Base-by-base conservation (phyloP, 2,797 vertebrate species). In the Cygnus olor region DNA sequence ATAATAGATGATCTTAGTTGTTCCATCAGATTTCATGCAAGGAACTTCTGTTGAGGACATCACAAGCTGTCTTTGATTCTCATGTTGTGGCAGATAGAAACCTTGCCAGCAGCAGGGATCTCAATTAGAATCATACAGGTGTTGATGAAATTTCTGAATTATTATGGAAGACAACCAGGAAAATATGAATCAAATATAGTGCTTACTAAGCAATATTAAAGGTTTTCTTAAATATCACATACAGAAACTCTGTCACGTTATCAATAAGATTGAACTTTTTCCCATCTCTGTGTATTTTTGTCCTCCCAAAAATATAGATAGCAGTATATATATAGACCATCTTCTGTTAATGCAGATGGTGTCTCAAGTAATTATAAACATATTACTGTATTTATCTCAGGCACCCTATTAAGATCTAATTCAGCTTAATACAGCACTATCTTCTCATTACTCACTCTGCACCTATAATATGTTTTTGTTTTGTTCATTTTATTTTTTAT, bases 301-400 rank as follows among this genome's bases (percentile, higher is more conserved):
- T 9, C 25, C 40, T 91, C 66, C 25, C 28, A 85, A 68, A 85
- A 70, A 58, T 36, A 71, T 49, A 57, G 25, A 58, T 58, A 81
- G 17, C 34, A 32, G 34, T 56, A 32, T 81, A 56, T 73, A 78
- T 73, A 65, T 36, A 47, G 19, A 65, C 17, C 15, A 49, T 73
- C 36, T 87, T 84, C 65, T 87, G 24, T 79, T 81, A 82, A 74
- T 88, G 79, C 32, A 89, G 71, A 85, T 90, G 76, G 22, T 85
- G 71, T 76, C 42, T 74, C 28, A n/a, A 64, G 32, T 91, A 82
- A 85, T 68, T 63, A 81, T 79, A 93, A 86, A 81, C 0, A 17
- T 40, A 58, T 42, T 66, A 36, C 5, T 78, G 5, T 49, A 47
- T 89, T 84, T 91, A 70, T 78, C 38, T 68, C 71, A 91, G 57